Evolutionary conservation across 2,888 invertebrate genomes (phyloP), one percentile per base, ranked within the genome.

Genomic region (Incurvaria masculella): DNA sequence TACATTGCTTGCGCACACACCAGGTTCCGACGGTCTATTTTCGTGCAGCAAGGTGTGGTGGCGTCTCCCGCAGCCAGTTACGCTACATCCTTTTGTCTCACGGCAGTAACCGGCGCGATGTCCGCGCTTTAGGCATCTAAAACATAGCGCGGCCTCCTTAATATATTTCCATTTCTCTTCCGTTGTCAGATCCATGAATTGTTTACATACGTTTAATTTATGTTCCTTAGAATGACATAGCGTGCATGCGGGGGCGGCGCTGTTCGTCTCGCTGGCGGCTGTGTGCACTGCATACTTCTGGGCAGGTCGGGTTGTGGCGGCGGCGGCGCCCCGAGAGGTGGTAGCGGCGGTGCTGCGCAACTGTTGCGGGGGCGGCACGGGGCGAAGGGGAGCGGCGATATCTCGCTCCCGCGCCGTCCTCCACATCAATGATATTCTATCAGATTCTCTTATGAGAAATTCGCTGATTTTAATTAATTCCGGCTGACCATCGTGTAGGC

Each of bases 1-100:
- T n/a, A n/a, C 6, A 4, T n/a, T 10, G 20, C 6, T 18, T n/a
- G 16, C 14, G 18, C 17, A 10, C 17, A 10, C 19, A 19, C 17
- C 20, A 10, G 41, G 10, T 18, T 41, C 8, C 17, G 18, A 8
- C 20, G 41, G 14, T 41, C 17, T 18, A 8, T n/a, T 8, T 18
- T 23, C 4, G 33, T 52, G 52, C 18, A 52, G 46, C 19, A 42
- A 17, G 2, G 23, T 5, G 20, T 50, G 52, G 21, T 52, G 52
- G 4, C 38, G 27, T n/a, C 40, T 23, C 10, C 39, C 40, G 23
- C 52, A 52, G 21, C 39, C 33, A 18, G 44, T 41, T 4, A 45
- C 23, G n/a, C 41, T 44, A 39, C 50, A 50, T n/a, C n/a, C 20
- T 40, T 33, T 33, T 8, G 10, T 43, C 2, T 42, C 23, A 18